Evolutionary conservation across 2,888 invertebrate genomes (phyloP).

Genomic region (Drosophila limbata): DNA sequence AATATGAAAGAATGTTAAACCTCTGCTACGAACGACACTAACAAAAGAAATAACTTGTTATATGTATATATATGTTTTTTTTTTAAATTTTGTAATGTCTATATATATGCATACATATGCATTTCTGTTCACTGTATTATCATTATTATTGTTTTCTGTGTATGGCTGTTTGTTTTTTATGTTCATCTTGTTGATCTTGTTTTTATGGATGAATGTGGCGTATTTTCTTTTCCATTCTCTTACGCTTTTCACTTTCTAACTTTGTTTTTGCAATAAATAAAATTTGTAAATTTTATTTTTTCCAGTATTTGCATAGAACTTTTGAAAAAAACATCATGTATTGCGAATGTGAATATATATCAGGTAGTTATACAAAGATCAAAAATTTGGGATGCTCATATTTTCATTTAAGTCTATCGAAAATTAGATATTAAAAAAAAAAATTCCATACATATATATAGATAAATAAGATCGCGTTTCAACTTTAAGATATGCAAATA

Average conservation of each 20-base stretch:
- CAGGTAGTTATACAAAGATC: conserved; percentile 27
- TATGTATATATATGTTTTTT: conserved; percentile 43
- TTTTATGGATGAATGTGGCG: conserved; percentile 76
- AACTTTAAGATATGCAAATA: conserved; percentile 32
- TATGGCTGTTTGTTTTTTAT: conserved; percentile 25
- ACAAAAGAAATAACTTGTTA: conserved; percentile 40
- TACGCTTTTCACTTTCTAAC: conserved; percentile 1
- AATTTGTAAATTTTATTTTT: conserved; percentile 22
- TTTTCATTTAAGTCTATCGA: conserved; percentile 21
- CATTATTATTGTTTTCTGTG: conserved; percentile 16
- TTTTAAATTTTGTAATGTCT: neutral
- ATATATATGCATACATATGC: conserved; percentile 47
- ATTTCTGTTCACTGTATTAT: conserved; percentile 39
- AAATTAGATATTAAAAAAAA: conserved; percentile 11
- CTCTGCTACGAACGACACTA: conserved; percentile 32
- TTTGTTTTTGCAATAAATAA: conserved; percentile 32
- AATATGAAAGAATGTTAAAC: conserved; percentile 32
- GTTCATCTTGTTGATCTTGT: conserved; percentile 28
- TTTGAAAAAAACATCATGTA: conserved; percentile 65
- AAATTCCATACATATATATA: neutral
- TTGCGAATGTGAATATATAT: conserved; percentile 28
- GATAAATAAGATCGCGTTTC: conserved; percentile 34
- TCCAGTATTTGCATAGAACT: conserved; percentile 73
- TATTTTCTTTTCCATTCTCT: conserved; percentile 49
- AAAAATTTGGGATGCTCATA: conserved; percentile 8